Base-by-base conservation (phyloP, 2,888 invertebrate species). In the Pyrrhosoma nymphula region DNA sequence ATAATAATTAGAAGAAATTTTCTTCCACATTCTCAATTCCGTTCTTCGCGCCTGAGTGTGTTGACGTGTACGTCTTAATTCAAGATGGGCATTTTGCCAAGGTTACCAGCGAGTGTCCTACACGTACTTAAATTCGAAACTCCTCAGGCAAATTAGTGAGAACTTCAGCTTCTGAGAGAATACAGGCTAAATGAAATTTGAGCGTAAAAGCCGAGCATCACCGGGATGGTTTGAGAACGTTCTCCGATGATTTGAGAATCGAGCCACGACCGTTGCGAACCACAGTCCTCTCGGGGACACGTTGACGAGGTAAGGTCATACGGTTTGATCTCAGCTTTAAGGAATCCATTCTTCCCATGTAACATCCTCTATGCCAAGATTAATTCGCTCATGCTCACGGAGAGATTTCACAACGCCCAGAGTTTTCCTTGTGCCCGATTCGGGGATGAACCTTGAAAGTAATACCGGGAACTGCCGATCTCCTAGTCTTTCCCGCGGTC, bases 281-380 rank as follows among this genome's bases (percentile, higher is more conserved):
- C 82, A 18, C 16, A 82, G 82, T 26, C 82, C 82, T 30, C n/a
- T 14, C 12, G 3, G 35, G 82, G 35, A 35, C 30, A 35, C 35
- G 35, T 16, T 10, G 14, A 3, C 14, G 82, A 82, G 35, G 82
- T 82, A 30, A 82, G 82, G 82, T 16, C 35, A 35, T 16, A 35
- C 35, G 82, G 82, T 82, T 82, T 82, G 82, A 82, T 82, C 82
- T 82, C 82, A 82, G 82, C 82, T 35, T 30, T 82, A 1, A 82
- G 35, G 82, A 82, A 82, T 82, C 82, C 82, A 35, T 82, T 35
- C 82, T 82, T 82, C 18, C 82, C 82, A 35, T 82, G 82, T 35
- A 82, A 35, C 82, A 82, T 82, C 82, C 82, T 82, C 82, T 35
- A 82, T 82, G 35, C 82, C 8, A 10, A 82, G 82, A 82, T 82